Evolutionary conservation across 2,797 vertebrate species (phyloP), one percentile per base, ranked within the genome.

Genomic region (Ceyx erithaca): DNA sequence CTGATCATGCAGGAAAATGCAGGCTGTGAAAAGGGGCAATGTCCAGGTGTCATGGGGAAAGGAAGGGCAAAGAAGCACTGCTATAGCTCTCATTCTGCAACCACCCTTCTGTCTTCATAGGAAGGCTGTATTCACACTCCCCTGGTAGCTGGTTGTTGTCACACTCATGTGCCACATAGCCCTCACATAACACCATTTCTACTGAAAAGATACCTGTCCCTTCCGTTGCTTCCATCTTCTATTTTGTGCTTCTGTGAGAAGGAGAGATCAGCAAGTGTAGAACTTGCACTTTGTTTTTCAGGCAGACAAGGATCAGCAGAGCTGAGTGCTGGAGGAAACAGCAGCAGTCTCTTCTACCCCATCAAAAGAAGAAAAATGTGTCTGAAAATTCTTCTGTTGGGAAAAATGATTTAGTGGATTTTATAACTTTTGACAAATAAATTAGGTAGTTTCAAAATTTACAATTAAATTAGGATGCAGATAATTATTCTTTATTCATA

Each of bases 41-140:
- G 55, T 25, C n/a, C 43, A 49, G 21, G 14, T 0, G 0, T 9
- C 2, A 0, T 6, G 1, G 7, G 61, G 41, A 33, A 26, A 46
- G 66, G 57, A 58, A 13, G 22, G 57, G 48, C 40, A 80, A 57
- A 37, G 31, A 52, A 80, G 46, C 28, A 14, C 9, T 26, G 17
- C 49, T 3, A 1, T 1, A 31, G 30, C 11, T 55, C 12, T 26
- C 17, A 5, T 22, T 12, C 33, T 67, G 25, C 64, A 54, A 30
- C 28, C 40, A 77, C 33, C n/a, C 48, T 69, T 11, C 20, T 6
- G 25, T 30, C 3, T 0, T 16, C 28, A 3, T 0, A 0, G 2
- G 21, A 10, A n/a, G 7, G 7, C 57, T 40, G 71, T 13, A 8
- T 23, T 52, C 6, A 2, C 11, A n/a, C 12, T 73, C 22, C 59